Percentiles rank a stretch among this genome's conserved stretches.
phyloP scores from a whole-genome alignment of 2,888 invertebrate genomes.

The Lepidonotus clava region DNA sequence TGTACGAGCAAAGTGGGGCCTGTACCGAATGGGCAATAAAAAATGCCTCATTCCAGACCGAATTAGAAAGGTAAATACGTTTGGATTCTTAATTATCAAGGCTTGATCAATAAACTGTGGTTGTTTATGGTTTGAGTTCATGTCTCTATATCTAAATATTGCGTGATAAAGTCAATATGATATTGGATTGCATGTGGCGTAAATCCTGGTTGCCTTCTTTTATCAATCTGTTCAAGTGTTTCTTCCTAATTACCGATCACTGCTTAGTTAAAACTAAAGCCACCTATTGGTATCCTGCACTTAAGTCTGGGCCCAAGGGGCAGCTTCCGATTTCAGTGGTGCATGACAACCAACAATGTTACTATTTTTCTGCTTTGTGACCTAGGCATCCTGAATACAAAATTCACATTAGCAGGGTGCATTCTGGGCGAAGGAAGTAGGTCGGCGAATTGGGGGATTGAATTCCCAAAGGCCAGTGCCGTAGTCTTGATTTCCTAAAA shows the following conservation, averaged over 20 bases:
- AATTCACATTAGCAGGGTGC: too few species aligned
- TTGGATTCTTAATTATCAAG: background rate
- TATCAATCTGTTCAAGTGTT: conserved; percentile 32
- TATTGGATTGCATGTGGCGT: background rate
- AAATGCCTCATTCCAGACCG: background rate
- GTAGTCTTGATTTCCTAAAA: too few species aligned
- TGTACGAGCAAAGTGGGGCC: too few species aligned
- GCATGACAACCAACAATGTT: background rate
- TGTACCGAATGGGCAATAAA: background rate
- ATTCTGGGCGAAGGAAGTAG: too few species aligned
- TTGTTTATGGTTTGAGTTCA: background rate
- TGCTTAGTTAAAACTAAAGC: background rate
- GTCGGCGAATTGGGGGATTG: too few species aligned
- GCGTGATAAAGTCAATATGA: conserved; percentile 27
- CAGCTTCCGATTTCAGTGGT: too few species aligned
- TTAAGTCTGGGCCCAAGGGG: too few species aligned
- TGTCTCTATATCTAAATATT: conserved; percentile 34
- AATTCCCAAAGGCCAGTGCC: too few species aligned
- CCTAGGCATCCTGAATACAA: background rate
- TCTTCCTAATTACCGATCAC: background rate
- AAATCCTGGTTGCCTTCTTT: background rate
- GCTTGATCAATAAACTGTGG: background rate
- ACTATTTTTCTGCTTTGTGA: too few species aligned
- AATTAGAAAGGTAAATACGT: background rate
- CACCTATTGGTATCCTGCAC: too few species aligned